Evolutionary conservation across 2,888 invertebrate species (phyloP).

Genomic region (Drosophila atripex): DNA sequence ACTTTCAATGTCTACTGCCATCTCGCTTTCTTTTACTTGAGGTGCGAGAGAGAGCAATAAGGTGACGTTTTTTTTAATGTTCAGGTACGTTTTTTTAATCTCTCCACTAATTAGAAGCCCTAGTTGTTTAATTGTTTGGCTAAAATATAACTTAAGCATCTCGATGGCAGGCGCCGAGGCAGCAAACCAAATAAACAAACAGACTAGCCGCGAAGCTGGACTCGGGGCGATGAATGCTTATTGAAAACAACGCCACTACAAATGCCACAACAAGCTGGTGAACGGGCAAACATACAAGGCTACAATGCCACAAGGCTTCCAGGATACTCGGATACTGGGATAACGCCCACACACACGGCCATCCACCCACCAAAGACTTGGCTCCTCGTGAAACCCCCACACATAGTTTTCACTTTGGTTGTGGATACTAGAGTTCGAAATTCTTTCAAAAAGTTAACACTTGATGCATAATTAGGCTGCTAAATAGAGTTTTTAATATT

Average conservation of each 20-base stretch:
- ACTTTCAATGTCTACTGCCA: not conserved
- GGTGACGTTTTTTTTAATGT: not conserved
- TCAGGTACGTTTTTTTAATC: not conserved
- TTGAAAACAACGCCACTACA: conserved; percentile 3
- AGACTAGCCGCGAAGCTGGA: conserved; percentile 2
- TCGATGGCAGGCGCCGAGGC: conserved; percentile 2
- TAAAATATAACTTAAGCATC: not conserved
- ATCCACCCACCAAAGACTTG: not conserved
- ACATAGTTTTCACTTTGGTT: not conserved
- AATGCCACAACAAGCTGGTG: not conserved
- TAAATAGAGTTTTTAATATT: not conserved
- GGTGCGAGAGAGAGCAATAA: not conserved
- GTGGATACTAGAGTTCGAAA: not conserved
- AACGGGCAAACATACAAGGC: not conserved
- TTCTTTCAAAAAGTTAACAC: not conserved
- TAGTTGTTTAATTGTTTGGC: not conserved
- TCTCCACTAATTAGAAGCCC: not conserved
- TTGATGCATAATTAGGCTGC: not conserved
- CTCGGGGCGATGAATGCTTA: not conserved
- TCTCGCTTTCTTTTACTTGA: conserved; percentile 17
- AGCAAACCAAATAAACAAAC: conserved; percentile 13
- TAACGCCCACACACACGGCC: not conserved
- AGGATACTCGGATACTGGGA: not conserved
- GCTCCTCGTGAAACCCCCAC: not conserved
- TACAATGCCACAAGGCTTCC: not conserved